Evolutionary conservation across 1,140 invertebrate genomes (phyloP), one percentile per base, ranked within the genome.

Genomic region (Drosophila mauritiana): DNA sequence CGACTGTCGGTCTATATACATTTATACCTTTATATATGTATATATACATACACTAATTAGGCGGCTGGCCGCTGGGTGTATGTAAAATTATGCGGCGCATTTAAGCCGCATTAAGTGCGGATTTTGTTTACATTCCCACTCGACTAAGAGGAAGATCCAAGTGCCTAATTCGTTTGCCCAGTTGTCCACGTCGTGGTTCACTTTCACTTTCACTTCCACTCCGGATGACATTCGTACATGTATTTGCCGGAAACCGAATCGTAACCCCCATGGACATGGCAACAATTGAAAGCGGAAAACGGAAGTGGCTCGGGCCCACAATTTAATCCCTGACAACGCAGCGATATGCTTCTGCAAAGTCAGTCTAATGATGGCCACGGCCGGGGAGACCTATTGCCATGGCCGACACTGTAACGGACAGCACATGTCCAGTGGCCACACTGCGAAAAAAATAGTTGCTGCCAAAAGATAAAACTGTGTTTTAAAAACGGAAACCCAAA

Each of bases 111-210:
- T 88, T 80, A 83, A 53, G 70, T 80, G 42, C 59, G 67, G 79
- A 83, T 89, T 86, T 89, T 77, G 83, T 88, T 88, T 73, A 80
- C 83, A 82, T 68, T 73, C 74, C 49, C 81, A 64, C 78, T 13
- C 59, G 48, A 45, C 17, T 43, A 15, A 46, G 46, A 58, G 49
- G 48, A 51, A 78, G 70, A 85, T 78, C 82, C 65, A 64, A 73
- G 65, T 78, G 75, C 75, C 80, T 80, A 81, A 80, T 86, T 81
- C 78, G 74, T 53, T 67, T 39, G 73, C 64, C 36, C 45, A 8
- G 0, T 45, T 45, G 42, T 4, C 15, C 15, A 20, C 15, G 1
- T 43, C 17, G 42, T 20, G 42, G 42, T 20, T 17, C 42, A 17
- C 11, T 5, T 20, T 20, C 42, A 20, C 42, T 45, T 43, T 12